A percentile compares a stretch with the other conserved stretches of the same genome.
Evolutionary conservation across 1,140 invertebrate genomes (phyloP).

Genomic region (Drosophila nebulosa): DNA sequence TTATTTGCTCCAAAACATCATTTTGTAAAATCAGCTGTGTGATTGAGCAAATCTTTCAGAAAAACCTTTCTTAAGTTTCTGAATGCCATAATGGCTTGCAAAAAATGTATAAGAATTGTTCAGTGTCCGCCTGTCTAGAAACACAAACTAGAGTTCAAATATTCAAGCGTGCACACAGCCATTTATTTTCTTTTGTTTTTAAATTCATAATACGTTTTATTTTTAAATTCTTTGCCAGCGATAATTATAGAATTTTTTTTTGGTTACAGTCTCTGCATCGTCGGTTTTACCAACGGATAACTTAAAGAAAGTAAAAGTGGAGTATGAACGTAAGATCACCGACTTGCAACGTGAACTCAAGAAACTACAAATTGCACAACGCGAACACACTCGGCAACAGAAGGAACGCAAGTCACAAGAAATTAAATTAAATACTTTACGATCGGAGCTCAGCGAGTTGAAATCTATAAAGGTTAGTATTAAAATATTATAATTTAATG

Average conservation of each 20-base stretch:
- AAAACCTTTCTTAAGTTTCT: too few relatives aligned
- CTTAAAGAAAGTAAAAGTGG: constrained; percentile 92
- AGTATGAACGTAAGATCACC: constrained; percentile 93
- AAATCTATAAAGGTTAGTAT: constrained; percentile 89
- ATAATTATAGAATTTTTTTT: too few relatives aligned
- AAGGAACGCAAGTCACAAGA: constrained; percentile 92
- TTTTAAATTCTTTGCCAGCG: background rate
- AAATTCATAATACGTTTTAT: background rate
- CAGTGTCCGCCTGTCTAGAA: too few relatives aligned
- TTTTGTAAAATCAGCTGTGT: too few relatives aligned
- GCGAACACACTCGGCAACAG: constrained; percentile 92
- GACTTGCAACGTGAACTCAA: constrained; percentile 94
- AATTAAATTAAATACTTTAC: constrained; percentile 89
- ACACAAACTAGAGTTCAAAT: too few relatives aligned
- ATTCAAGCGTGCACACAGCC: too few relatives aligned
- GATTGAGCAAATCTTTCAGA: too few relatives aligned
- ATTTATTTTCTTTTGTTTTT: too few relatives aligned
- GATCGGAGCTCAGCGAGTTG: constrained; percentile 92
- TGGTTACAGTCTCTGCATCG: constrained; percentile 28
- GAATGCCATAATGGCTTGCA: too few relatives aligned
- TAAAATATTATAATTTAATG: too few relatives aligned
- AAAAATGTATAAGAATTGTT: too few relatives aligned
- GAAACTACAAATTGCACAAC: constrained; percentile 92
- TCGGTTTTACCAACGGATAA: constrained; percentile 86
- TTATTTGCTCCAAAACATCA: too few relatives aligned